Evolutionary conservation across 2,888 invertebrate species (phyloP), one percentile per base, ranked within the genome.

Genomic region (Agrenia bidenticulata): DNA sequence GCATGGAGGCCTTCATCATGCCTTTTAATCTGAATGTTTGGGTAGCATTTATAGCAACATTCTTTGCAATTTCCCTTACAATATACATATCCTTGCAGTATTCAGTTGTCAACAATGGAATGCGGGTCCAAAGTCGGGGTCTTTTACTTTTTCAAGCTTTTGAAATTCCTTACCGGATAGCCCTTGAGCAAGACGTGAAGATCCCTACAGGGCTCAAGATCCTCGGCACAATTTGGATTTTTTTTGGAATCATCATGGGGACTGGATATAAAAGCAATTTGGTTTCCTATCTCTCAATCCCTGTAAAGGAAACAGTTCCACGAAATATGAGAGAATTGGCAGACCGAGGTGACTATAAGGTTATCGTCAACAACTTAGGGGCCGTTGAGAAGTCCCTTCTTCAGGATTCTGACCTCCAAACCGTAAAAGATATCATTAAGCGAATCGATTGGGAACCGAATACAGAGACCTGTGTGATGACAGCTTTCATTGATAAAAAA

Each of bases 221-320:
- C 17, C 27, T 13, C n/a, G 5, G 15, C 11, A 11, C 32, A 4
- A 4, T 32, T 32, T 55, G 55, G 55, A 26, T 55, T 17, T 27
- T 55, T 2, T 4, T 9, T 5, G 26, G 24, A 24, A n/a, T 55
- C 9, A 58, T 17, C 19, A 45, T 58, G 41, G 58, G 45, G 17
- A 58, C 58, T 2, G 42, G 42, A 4, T 58, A 41, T 21, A 41
- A 15, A n/a, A 15, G 26, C 21, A 41, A 41, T 58, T 42, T 58
- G 23, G 58, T 45, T 5, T 45, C 58, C 2, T 45, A 58, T 45
- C n/a, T 58, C 7, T 45, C 58, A 4, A 61, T 51, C 53, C 69
- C 72, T 63, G 50, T 4, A n/a, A 57, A 55, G 59, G 56, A 63
- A 19, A 13, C 1, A 13, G 13, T 37, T 54, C 50, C 37, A 19